Evolutionary conservation across 1,140 invertebrate genomes (phyloP).

Genomic region (Drosophila nebulosa): DNA sequence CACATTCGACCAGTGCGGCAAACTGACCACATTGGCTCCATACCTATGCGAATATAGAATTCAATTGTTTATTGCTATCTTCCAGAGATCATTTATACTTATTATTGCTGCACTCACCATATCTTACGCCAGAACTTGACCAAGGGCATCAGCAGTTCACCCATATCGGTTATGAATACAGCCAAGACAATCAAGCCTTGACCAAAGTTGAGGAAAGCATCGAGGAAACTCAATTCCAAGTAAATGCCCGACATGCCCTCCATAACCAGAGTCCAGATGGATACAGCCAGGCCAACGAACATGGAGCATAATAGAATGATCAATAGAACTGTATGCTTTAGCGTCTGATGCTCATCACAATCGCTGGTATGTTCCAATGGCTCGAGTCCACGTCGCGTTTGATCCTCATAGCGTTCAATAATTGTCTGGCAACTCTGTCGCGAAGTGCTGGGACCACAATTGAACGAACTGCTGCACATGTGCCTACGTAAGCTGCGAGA

Average conservation of each 20-base stretch:
- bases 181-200: conserved; percentile 92
- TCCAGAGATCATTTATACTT: too few species aligned
- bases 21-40: conserved; percentile 86
- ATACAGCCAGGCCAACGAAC: conserved; percentile 93
- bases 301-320: conserved; percentile 91
- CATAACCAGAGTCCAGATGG: conserved; percentile 92
- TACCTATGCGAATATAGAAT: conserved; percentile 81
- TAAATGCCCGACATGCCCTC: conserved; percentile 94
- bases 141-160: conserved; percentile 86
- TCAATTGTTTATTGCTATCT: too few species aligned
- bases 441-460: conserved; percentile 81
- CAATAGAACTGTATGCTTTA: conserved; percentile 91
- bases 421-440: conserved; percentile 82
- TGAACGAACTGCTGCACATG: conserved; percentile 82
- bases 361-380: conserved; percentile 83
- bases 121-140: conserved; percentile 84
- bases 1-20: conserved; percentile 89
- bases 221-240: conserved; percentile 94
- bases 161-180: conserved; percentile 92
- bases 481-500: conserved; percentile 29
- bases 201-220: conserved; percentile 93
- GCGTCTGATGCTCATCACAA: conserved; percentile 86
- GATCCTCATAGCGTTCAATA: conserved; percentile 82
- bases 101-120: conserved; percentile 74
- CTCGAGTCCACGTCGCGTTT: conserved; percentile 81